Percentiles rank a stretch among this genome's conserved stretches.
Conservation (phyloP, 2,888 invertebrate species). For the Stenchaetothrips biformis region DNA sequence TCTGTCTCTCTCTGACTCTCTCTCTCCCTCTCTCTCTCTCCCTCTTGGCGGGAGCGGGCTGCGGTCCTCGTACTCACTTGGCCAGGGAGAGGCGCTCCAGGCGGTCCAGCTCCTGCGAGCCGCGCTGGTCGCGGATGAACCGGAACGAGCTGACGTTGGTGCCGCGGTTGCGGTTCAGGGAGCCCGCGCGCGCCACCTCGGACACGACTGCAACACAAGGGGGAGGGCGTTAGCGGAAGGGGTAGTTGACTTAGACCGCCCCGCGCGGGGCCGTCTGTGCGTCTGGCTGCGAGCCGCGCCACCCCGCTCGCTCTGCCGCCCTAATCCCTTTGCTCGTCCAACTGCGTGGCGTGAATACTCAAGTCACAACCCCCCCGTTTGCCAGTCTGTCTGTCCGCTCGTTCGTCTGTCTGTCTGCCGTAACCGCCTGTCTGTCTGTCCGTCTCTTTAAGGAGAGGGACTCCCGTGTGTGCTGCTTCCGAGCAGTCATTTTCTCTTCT, state of each 20-base stretch:
- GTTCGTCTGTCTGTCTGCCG: too few relatives aligned
- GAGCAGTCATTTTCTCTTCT: too few relatives aligned
- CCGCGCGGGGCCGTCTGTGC: too few relatives aligned
- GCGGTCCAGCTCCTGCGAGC: background rate
- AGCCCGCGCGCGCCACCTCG: slow-evolving; percentile 43
- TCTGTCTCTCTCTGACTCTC: background rate
- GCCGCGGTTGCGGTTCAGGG: slow-evolving; percentile 39
- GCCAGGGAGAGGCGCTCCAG: background rate
- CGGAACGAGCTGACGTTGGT: slow-evolving; percentile 15
- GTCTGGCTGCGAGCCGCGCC: background rate
- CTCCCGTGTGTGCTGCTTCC: too few relatives aligned
- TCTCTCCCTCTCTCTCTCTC: background rate
- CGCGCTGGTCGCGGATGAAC: background rate
- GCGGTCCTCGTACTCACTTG: slow-evolving; percentile 1
- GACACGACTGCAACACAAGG: slow-evolving; percentile 45
- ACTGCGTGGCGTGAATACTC: background rate
- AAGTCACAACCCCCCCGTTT: too few relatives aligned
- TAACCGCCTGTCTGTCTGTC: too few relatives aligned
- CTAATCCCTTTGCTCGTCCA: background rate
- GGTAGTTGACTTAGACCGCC: background rate
- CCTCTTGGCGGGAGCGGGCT: background rate
- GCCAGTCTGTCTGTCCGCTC: too few relatives aligned
- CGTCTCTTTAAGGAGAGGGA: too few relatives aligned
- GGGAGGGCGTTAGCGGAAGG: background rate
- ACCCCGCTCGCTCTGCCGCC: background rate